A percentile compares a stretch with the other conserved stretches of the same genome.
Evolutionary conservation across 2,113 vertebrate species (phyloP).

Genomic region (Abramis brama): DNA sequence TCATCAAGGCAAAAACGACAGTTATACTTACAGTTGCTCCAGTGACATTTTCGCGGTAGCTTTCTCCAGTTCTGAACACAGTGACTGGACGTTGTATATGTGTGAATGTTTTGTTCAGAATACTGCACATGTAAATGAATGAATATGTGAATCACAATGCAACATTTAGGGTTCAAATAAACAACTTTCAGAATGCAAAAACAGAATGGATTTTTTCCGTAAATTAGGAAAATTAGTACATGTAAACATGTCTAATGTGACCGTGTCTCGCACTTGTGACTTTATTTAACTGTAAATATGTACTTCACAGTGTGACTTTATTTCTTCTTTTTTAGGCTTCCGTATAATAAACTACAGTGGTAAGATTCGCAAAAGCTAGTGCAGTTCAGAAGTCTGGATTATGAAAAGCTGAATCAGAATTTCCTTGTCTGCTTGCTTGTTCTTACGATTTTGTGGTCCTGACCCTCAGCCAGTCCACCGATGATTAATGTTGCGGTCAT

Average conservation of each 20-base stretch:
- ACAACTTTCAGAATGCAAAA: too few species aligned
- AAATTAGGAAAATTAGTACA: too few species aligned
- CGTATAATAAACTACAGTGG: neutral
- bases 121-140: too few species aligned
- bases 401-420: slow-evolving; percentile 20
- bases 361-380: neutral
- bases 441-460: slow-evolving; percentile 5
- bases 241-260: neutral
- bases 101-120: too few species aligned
- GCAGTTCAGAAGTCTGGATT: slow-evolving; percentile 2
- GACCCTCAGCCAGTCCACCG: slow-evolving; percentile 1
- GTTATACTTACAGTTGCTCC: too few species aligned
- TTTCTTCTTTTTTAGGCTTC: neutral
- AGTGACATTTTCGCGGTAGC: too few species aligned
- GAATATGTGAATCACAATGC: too few species aligned
- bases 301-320: neutral
- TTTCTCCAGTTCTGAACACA: too few species aligned
- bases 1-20: too few species aligned
- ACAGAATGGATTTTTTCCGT: too few species aligned
- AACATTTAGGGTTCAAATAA: too few species aligned
- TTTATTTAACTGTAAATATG: neutral
- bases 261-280: neutral
- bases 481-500: slow-evolving; percentile 23
- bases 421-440: slow-evolving; percentile 9
- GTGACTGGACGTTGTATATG: too few species aligned